Conservation (phyloP, 2,113 vertebrate species). For the Ptyas mucosa region DNA sequence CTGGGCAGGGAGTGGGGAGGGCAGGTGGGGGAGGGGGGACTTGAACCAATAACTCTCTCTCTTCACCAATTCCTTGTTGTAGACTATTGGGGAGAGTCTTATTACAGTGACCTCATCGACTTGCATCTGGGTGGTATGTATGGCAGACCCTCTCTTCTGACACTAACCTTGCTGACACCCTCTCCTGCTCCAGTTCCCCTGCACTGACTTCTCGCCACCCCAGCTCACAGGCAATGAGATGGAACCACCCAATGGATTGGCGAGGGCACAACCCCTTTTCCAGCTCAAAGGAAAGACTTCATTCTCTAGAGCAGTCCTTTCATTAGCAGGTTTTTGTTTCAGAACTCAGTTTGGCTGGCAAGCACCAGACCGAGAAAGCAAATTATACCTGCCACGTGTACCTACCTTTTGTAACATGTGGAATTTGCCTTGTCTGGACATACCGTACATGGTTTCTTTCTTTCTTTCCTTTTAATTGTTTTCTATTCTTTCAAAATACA, state of each 20-base stretch:
- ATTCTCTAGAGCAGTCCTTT: constrained; percentile 2
- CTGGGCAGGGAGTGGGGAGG: constrained; percentile 28
- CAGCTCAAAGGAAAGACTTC: constrained; percentile 62
- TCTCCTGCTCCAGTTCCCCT: constrained; percentile 23
- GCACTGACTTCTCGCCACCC: constrained; percentile 61
- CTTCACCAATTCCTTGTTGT: constrained; percentile 96
- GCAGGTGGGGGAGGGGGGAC: constrained; percentile 28
- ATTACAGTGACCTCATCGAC: constrained; percentile 99
- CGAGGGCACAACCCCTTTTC: constrained; percentile 72
- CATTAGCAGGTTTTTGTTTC: neutral
- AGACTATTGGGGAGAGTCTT: constrained; percentile 99
- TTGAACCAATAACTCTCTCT: constrained; percentile 84
- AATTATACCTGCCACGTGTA: neutral
- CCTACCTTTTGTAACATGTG: neutral
- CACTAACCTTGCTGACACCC: constrained; percentile 79
- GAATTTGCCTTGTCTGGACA: neutral
- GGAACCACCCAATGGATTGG: constrained; percentile 49
- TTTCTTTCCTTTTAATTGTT: neutral
- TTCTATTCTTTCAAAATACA: neutral
- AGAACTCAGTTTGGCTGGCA: neutral
- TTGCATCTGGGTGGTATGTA: constrained; percentile 99
- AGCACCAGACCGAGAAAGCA: neutral
- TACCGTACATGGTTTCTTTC: neutral
- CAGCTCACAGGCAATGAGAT: constrained; percentile 58
- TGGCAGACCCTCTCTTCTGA: constrained; percentile 83